Base-by-base conservation (phyloP, 2,888 invertebrate species). In the Hydroisotoma schaefferi region DNA sequence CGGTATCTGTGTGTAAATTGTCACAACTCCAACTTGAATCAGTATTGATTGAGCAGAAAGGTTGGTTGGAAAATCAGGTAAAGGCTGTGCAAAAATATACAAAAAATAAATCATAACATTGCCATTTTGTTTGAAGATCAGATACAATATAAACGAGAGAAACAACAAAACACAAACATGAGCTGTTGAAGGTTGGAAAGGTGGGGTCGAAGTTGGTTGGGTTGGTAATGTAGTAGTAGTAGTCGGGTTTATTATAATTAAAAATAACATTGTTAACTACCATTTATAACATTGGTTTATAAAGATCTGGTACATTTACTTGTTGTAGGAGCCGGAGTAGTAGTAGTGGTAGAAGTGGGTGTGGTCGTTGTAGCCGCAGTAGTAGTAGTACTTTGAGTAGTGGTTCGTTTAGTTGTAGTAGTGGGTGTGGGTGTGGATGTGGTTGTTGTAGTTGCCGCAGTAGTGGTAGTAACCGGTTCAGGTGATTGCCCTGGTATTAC, bases 121-220 rank as follows among this genome's bases (percentile, higher is more conserved):
- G n/a, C n/a, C 33, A 15, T 33, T 15, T 33, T 15, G 8, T 33
- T 33, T 33, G 15, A n/a, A n/a, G n/a, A 33, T 33, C 6, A 33
- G 8, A 15, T 33, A 10, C n/a, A n/a, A n/a, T n/a, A n/a, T n/a
- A 10, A 10, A 33, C 33, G 15, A 33, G 15, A 15, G 8, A 33
- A 33, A n/a, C 6, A 10, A 33, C 8, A 6, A 33, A 33, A 33
- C 33, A n/a, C 43, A 22, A 12, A 46, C 46, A 20, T 46, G 18
- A 4, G 23, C n/a, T 5, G 49, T 49, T 8, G 6, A 27, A n/a
- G 49, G 49, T 18, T 49, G 49, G 49, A 49, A 49, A 27, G 49
- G 49, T 8, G 46, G 25, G 22, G 23, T 15, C 5, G 23, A 6
- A 8, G 46, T 46, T 8, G 46, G 12, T 22, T 8, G 33, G 12